Conservation (phyloP, 35 echinoderm and acorn worm genomes). For the Apostichopus parvimensis region DNA sequence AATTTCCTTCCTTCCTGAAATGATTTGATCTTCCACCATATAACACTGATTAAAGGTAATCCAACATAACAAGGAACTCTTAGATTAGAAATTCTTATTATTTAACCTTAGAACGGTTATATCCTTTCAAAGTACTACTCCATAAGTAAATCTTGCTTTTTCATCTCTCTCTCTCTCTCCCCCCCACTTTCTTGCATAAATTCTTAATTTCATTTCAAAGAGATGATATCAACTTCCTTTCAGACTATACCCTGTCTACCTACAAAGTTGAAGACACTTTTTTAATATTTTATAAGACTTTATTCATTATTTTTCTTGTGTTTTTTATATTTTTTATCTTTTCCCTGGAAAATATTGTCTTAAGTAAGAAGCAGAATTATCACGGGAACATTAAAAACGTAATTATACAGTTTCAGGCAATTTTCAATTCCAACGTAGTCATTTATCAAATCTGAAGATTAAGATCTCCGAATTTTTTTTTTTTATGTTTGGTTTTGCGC, state of each 20-base stretch:
- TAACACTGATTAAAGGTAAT: too few relatives aligned
- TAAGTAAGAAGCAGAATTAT: slow-evolving; percentile 1
- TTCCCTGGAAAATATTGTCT: background rate
- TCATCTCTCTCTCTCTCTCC: background rate
- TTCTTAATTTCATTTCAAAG: slow-evolving; percentile 3
- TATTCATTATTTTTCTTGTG: too few relatives aligned
- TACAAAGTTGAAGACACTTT: slow-evolving; percentile 49
- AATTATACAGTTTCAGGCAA: slow-evolving; percentile 44
- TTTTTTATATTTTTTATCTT: background rate
- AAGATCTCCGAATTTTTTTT: slow-evolving; percentile 6
- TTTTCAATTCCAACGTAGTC: slow-evolving; percentile 37
- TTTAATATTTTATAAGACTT: background rate
- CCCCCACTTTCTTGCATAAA: background rate
- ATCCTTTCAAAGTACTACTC: too few relatives aligned
- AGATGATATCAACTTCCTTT: background rate
- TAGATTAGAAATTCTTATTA: too few relatives aligned
- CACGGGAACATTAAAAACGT: slow-evolving; percentile 42
- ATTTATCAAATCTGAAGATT: slow-evolving; percentile 43
- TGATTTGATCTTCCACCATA: too few relatives aligned
- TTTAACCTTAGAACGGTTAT: too few relatives aligned
- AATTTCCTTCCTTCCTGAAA: too few relatives aligned
- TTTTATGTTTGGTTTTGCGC: background rate
- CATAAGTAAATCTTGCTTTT: too few relatives aligned
- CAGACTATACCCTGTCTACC: background rate
- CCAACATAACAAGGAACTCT: too few relatives aligned